phyloP scores from a whole-genome alignment of 2,113 vertebrate species.

The Cyphomyrus plagiostoma region DNA sequence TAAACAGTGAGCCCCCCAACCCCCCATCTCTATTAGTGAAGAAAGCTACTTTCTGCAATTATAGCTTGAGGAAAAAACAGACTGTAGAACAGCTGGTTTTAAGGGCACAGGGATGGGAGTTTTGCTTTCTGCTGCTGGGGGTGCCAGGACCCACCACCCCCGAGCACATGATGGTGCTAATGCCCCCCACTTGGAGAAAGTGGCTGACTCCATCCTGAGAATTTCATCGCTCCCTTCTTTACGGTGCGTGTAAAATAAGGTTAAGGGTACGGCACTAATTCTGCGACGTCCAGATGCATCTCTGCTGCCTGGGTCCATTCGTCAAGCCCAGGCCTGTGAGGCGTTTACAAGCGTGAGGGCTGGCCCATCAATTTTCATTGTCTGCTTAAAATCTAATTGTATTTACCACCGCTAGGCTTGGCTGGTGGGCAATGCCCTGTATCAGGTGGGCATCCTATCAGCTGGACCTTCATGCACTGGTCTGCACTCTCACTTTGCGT shows the following conservation, averaged over 20 bases:
- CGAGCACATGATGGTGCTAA: background rate
- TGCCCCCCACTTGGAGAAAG: background rate
- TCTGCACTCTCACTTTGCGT: background rate
- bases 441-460: no score
- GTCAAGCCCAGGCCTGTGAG: background rate
- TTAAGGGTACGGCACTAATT: background rate
- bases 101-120: background rate
- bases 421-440: background rate
- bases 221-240: background rate
- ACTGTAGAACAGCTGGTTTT: background rate
- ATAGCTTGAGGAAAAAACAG: background rate
- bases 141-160: background rate
- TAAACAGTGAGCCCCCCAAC: constrained; percentile 15
- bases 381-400: background rate
- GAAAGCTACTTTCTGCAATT: constrained; percentile 11
- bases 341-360: background rate
- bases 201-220: background rate
- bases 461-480: background rate
- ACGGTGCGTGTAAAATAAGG: constrained; percentile 7
- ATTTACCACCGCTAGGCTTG: background rate
- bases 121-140: background rate
- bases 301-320: background rate
- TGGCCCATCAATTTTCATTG: background rate
- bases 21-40: background rate
- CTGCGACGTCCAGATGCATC: background rate